Evolutionary conservation across 2,113 vertebrate species (phyloP).

Genomic region (Boleophthalmus pectinirostris): DNA sequence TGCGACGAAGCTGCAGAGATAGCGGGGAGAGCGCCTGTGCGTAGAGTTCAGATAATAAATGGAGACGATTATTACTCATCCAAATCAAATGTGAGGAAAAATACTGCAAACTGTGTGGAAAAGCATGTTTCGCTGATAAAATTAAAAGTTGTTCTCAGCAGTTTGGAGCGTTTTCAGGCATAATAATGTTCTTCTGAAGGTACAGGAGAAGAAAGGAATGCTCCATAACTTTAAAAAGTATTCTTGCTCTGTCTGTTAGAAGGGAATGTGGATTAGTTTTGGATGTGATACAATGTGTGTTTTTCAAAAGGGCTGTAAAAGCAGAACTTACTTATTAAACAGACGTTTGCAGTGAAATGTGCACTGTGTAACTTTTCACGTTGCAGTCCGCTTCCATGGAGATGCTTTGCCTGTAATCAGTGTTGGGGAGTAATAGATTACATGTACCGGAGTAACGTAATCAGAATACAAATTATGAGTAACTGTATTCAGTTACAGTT

Average conservation of each 20-base stretch:
- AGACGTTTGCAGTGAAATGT: too few species aligned
- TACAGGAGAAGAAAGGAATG: neutral
- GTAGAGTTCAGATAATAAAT: slow-evolving; percentile 6
- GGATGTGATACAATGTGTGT: too few species aligned
- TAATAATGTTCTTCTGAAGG: neutral
- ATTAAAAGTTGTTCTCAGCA: neutral
- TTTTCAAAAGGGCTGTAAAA: too few species aligned
- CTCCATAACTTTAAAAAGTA: neutral
- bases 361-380: too few species aligned
- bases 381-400: too few species aligned
- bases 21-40: slow-evolving; percentile 3
- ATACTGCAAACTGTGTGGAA: neutral
- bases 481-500: too few species aligned
- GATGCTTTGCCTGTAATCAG: too few species aligned
- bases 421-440: too few species aligned
- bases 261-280: too few species aligned
- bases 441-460: too few species aligned
- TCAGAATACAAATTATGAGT: too few species aligned
- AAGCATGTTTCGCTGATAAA: neutral
- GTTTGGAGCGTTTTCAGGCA: neutral
- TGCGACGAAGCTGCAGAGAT: slow-evolving; percentile 14
- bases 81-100: neutral
- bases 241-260: neutral
- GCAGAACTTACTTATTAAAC: too few species aligned
- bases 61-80: neutral